Conservation (phyloP, 2,888 invertebrate species). For the Aspidapion aeneum region DNA sequence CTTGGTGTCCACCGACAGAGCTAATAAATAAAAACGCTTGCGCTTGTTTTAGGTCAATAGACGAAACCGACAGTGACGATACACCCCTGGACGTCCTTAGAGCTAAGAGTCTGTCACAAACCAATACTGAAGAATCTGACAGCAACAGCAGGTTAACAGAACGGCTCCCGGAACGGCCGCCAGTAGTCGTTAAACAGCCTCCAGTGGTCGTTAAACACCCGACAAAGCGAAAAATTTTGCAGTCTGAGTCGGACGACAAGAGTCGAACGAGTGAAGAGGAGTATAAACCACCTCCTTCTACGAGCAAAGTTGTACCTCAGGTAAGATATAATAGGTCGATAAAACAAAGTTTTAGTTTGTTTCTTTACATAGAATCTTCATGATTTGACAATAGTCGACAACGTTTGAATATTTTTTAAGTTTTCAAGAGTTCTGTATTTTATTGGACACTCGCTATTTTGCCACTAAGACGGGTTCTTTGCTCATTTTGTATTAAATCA, state of each 20-base stretch:
- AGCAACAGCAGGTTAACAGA: constrained; percentile 15
- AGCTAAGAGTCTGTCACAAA: constrained; percentile 16
- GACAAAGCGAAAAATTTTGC: background rate
- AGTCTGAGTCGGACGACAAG: background rate
- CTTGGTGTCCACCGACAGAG: too few species aligned
- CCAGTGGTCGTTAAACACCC: background rate
- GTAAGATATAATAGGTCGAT: too few species aligned
- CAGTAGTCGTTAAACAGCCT: background rate
- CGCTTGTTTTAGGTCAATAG: background rate
- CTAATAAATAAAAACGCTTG: too few species aligned
- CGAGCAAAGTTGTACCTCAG: background rate
- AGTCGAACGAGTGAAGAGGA: constrained; percentile 17
- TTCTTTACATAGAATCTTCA: too few species aligned
- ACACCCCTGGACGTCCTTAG: constrained; percentile 26
- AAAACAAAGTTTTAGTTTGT: too few species aligned
- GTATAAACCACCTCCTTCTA: constrained; percentile 17
- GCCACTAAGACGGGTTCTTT: too few species aligned
- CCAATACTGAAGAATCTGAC: constrained; percentile 30
- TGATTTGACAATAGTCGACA: too few species aligned
- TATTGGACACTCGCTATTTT: too few species aligned
- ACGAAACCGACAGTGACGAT: constrained; percentile 29
- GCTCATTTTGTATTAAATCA: too few species aligned
- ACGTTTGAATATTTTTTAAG: too few species aligned
- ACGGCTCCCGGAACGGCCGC: too few species aligned
- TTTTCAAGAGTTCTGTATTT: too few species aligned